A percentile compares a stretch with the other conserved stretches of the same genome.
Conservation (phyloP, 2,888 invertebrate species). For the Holacanthella duospinosa region DNA sequence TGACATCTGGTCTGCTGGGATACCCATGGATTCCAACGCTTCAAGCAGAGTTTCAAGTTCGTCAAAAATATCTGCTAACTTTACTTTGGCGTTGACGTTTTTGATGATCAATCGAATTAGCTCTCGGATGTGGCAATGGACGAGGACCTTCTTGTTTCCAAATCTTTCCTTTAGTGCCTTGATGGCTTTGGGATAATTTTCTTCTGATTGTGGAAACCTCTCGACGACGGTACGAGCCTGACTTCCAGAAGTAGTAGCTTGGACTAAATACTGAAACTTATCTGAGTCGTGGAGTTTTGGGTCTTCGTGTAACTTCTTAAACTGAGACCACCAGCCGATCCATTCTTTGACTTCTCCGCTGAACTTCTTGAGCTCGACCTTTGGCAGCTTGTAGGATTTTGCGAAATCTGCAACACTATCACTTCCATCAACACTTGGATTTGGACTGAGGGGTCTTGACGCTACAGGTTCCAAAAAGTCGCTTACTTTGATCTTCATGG, state of each 20-base stretch:
- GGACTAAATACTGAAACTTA: slow-evolving; percentile 35
- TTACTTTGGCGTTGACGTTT: slow-evolving; percentile 12
- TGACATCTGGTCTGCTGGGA: slow-evolving; percentile 16
- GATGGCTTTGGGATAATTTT: slow-evolving; percentile 37
- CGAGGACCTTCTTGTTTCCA: slow-evolving; percentile 34
- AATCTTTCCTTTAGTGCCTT: slow-evolving; percentile 13
- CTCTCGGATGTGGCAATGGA: slow-evolving; percentile 38
- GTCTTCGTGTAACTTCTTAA: slow-evolving; percentile 36
- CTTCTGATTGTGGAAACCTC: slow-evolving; percentile 21
- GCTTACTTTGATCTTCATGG: neutral
- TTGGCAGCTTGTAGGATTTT: slow-evolving; percentile 24
- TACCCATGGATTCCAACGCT: slow-evolving; percentile 20
- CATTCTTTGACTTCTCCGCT: slow-evolving; percentile 32
- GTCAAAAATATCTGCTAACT: slow-evolving; percentile 12
- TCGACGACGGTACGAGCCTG: slow-evolving; percentile 34
- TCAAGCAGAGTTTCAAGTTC: slow-evolving; percentile 15
- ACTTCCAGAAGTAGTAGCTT: slow-evolving; percentile 23
- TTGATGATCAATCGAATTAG: slow-evolving; percentile 37
- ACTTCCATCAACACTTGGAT: neutral
- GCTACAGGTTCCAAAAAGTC: neutral
- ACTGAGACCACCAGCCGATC: slow-evolving; percentile 37
- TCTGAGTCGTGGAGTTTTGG: slow-evolving; percentile 12
- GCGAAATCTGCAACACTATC: neutral
- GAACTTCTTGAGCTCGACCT: slow-evolving; percentile 33
- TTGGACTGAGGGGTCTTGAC: neutral